A percentile compares a stretch with the other conserved stretches of the same genome.
Conservation (phyloP, 1,140 invertebrate genomes). For the Condylostylus longicornis region DNA sequence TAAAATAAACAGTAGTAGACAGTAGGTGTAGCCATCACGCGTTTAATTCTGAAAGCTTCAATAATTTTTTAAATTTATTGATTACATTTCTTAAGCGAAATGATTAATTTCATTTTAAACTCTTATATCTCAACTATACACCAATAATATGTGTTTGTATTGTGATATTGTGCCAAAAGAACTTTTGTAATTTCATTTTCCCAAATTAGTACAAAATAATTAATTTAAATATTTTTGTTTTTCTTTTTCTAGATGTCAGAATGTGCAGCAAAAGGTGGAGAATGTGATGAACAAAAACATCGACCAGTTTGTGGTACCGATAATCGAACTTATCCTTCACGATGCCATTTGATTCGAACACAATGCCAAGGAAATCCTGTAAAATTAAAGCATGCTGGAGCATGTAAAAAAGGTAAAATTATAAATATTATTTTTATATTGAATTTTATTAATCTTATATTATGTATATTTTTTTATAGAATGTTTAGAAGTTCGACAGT, state of each 20-base stretch:
- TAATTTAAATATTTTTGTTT: not conserved
- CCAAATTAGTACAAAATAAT: not conserved
- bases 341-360: constrained; percentile 57
- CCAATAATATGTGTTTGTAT: too few relatives aligned
- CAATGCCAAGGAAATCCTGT: constrained; percentile 55
- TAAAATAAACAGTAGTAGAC: too few relatives aligned
- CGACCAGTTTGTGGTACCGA: constrained; percentile 64
- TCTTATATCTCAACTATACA: too few relatives aligned
- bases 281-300: constrained; percentile 30
- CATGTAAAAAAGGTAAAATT: constrained; percentile 47
- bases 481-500: constrained; percentile 23
- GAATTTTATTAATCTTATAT: constrained; percentile 1
- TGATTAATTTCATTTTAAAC: too few relatives aligned
- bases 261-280: constrained; percentile 26
- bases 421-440: not conserved
- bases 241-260: constrained; percentile 18
- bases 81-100: too few relatives aligned
- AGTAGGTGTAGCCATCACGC: too few relatives aligned
- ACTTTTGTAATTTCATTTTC: too few relatives aligned
- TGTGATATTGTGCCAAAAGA: too few relatives aligned
- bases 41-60: too few relatives aligned
- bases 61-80: too few relatives aligned
- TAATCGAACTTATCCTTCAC: constrained; percentile 57
- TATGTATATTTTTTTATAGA: constrained; percentile 10
- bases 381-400: constrained; percentile 50